Conservation (phyloP, 35 echinoderm and acorn worm species). For the Apostichopus californicus region DNA sequence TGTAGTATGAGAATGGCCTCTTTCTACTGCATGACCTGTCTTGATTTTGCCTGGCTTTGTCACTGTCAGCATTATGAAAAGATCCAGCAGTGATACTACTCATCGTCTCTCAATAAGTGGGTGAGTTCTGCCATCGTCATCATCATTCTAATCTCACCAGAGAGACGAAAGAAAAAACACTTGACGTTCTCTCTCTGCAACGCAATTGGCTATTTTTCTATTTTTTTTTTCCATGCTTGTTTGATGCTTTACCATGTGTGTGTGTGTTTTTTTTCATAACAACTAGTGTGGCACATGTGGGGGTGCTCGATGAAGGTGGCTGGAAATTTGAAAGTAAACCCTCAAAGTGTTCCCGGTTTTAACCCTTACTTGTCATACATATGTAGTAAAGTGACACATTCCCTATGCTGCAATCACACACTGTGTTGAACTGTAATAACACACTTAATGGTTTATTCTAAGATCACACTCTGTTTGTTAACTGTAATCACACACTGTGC, state of each 20-base stretch:
- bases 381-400: background rate
- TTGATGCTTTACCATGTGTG: slow-evolving; percentile 7
- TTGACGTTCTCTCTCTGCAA: background rate
- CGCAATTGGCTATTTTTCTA: background rate
- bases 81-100: slow-evolving; percentile 13
- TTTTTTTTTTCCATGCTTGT: slow-evolving; percentile 15
- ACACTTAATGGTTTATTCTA: background rate
- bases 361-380: too few species aligned
- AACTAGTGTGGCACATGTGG: slow-evolving; percentile 13
- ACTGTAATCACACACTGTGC: background rate
- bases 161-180: background rate
- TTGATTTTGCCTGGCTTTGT: slow-evolving; percentile 41
- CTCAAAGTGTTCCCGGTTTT: too few species aligned
- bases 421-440: background rate
- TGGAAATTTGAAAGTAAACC: background rate
- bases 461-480: background rate
- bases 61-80: slow-evolving; percentile 45
- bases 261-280: background rate
- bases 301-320: background rate
- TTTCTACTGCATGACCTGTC: slow-evolving; percentile 31
- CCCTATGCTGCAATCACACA: background rate
- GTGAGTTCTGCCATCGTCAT: slow-evolving; percentile 24
- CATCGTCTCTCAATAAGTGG: slow-evolving; percentile 50
- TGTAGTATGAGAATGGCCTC: slow-evolving; percentile 7
- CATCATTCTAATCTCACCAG: background rate